Conservation (phyloP, 2,888 invertebrate species). For the Zootermopsis nevadensis region DNA sequence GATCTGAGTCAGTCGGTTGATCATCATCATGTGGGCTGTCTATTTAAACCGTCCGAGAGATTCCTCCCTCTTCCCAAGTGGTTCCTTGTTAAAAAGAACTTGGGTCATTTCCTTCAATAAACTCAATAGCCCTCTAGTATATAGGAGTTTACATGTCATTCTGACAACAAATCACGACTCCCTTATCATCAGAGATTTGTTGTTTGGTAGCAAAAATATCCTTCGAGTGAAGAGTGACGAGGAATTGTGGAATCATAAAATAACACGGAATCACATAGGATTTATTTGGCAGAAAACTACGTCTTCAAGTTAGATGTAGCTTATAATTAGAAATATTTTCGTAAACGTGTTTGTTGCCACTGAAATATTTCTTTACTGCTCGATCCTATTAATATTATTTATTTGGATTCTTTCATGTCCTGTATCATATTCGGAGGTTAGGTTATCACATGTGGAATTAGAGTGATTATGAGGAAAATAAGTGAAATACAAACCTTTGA, state of each 20-base stretch:
- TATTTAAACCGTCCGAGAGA: constrained; percentile 27
- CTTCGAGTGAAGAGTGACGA: not conserved
- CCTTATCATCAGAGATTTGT: not conserved
- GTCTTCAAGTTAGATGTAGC: too few relatives aligned
- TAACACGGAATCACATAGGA: not conserved
- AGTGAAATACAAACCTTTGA: too few relatives aligned
- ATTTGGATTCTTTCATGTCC: too few relatives aligned
- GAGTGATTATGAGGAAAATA: too few relatives aligned
- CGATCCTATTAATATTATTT: too few relatives aligned
- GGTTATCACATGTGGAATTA: too few relatives aligned
- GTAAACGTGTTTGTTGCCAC: too few relatives aligned
- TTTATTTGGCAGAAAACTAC: too few relatives aligned
- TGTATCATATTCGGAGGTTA: too few relatives aligned
- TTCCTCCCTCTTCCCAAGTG: constrained; percentile 43
- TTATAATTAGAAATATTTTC: too few relatives aligned
- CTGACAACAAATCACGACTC: not conserved
- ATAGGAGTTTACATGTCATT: constrained; percentile 24
- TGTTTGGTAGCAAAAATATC: not conserved
- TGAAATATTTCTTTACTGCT: too few relatives aligned
- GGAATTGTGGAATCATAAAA: not conserved
- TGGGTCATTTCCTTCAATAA: constrained; percentile 53
- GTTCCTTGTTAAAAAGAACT: constrained; percentile 53
- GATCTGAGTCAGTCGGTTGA: constrained; percentile 24
- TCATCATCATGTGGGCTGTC: constrained; percentile 33
- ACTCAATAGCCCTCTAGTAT: constrained; percentile 51